These are phyloP conservation scores for Hyalella azteca DNA, from an alignment of 2,888 invertebrate species.

Conservation along the genomic window DNA sequence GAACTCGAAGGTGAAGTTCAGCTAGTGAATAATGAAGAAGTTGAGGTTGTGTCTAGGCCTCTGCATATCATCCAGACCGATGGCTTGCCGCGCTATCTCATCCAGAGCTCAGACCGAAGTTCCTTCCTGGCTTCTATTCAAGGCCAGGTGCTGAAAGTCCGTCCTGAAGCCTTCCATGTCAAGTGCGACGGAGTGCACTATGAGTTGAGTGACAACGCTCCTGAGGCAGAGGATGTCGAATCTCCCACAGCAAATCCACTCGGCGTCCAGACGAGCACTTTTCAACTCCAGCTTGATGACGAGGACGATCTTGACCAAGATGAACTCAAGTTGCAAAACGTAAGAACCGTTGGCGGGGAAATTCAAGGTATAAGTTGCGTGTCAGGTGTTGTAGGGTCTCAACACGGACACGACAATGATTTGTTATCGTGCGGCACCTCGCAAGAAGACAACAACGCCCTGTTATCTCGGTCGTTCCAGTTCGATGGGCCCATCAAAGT, in stretches of 20 bases:
- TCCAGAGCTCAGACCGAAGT: slow-evolving; percentile 49
- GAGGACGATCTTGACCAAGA: background rate
- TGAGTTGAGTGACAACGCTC: background rate
- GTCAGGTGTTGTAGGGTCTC: background rate
- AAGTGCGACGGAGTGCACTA: slow-evolving; percentile 46
- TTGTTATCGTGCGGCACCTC: background rate
- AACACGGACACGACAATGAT: too few relatives aligned
- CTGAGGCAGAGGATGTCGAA: background rate
- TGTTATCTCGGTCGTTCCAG: slow-evolving; percentile 11
- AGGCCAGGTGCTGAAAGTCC: slow-evolving; percentile 56
- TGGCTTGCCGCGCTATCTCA: slow-evolving; percentile 54
- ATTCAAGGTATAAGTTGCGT: background rate
- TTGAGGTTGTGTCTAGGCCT: slow-evolving; percentile 49
- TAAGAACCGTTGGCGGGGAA: background rate
- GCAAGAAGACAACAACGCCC: slow-evolving; percentile 20
- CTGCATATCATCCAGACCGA: slow-evolving; percentile 56
- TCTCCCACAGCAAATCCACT: too few relatives aligned
- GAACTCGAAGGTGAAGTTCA: slow-evolving; percentile 38
- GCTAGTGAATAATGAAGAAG: slow-evolving; percentile 46
- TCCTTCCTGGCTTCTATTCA: slow-evolving; percentile 56
- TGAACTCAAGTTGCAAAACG: background rate
- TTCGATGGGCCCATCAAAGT: slow-evolving; percentile 20
- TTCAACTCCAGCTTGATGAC: background rate
- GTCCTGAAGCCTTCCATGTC: slow-evolving; percentile 51
- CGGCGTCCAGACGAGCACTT: background rate